phyloP scores from a whole-genome alignment of 2,888 invertebrate species.

The Drosophila pseudotakahashii region DNA sequence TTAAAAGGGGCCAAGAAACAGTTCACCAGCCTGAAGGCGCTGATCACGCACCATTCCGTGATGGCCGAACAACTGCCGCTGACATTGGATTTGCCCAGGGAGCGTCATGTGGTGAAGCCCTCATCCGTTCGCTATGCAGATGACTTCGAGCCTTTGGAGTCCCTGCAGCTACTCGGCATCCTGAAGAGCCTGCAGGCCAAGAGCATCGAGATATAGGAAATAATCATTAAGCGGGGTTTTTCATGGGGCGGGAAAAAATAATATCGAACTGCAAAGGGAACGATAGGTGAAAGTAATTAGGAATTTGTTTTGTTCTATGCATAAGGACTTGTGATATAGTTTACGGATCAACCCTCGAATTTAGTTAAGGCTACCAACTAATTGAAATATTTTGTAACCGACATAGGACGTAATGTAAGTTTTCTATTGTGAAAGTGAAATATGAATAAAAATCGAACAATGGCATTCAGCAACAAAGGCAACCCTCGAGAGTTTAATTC shows the following conservation, averaged over 20 bases:
- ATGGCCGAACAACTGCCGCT: constrained; percentile 98
- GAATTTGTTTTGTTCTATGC: constrained; percentile 39
- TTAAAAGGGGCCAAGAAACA: constrained; percentile 96
- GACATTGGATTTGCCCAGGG: constrained; percentile 91
- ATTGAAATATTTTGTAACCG: constrained; percentile 36
- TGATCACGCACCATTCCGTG: constrained; percentile 98
- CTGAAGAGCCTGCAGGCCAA: constrained; percentile 78
- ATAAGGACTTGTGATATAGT: constrained; percentile 66
- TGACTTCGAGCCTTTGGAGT: constrained; percentile 90
- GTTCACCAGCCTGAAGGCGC: constrained; percentile 93
- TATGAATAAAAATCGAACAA: constrained; percentile 61
- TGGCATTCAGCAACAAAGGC: constrained; percentile 43
- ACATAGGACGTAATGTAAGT: constrained; percentile 45
- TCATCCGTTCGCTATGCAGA: constrained; percentile 86
- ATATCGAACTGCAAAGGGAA: constrained; percentile 71
- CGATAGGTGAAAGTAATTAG: constrained; percentile 69
- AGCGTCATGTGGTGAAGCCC: constrained; percentile 50
- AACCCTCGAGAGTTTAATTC: constrained; percentile 49
- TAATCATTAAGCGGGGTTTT: constrained; percentile 8
- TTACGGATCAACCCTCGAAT: constrained; percentile 38
- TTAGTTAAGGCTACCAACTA: constrained; percentile 38
- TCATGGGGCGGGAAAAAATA: constrained; percentile 15
- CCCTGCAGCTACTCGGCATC: constrained; percentile 84
- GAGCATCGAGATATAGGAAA: constrained; percentile 64
- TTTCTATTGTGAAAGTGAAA: constrained; percentile 53